Evolutionary conservation across 2,797 vertebrate genomes (phyloP).

Genomic region (Tachyglossus aculeatus): DNA sequence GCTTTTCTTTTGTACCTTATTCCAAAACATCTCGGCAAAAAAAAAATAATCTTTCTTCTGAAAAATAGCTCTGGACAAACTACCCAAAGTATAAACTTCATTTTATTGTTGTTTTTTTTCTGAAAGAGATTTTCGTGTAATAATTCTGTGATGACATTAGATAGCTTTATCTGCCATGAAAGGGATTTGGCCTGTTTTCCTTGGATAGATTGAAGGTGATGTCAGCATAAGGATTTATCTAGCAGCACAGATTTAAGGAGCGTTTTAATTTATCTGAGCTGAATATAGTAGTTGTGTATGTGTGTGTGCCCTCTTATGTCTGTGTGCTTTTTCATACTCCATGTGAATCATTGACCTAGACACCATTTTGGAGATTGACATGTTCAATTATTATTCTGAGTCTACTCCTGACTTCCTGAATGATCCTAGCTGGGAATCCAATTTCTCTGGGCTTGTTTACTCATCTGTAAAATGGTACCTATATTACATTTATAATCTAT

Average conservation of each 20-base stretch:
- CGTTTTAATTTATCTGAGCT: slow-evolving; percentile 10
- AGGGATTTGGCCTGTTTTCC: slow-evolving; percentile 29
- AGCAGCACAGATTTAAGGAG: slow-evolving; percentile 2
- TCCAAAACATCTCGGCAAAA: slow-evolving; percentile 42
- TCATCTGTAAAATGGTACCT: not conserved
- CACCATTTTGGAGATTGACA: not conserved
- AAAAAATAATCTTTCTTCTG: too few relatives aligned
- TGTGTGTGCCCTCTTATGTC: not conserved
- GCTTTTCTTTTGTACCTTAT: slow-evolving; percentile 41
- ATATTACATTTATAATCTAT: not conserved
- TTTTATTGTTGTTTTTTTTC: slow-evolving; percentile 34
- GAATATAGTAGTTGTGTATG: not conserved
- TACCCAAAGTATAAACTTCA: slow-evolving; percentile 20
- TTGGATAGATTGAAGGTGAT: slow-evolving; percentile 16
- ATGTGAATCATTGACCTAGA: not conserved
- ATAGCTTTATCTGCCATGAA: slow-evolving; percentile 7
- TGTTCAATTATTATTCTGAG: not conserved
- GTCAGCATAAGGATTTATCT: slow-evolving; percentile 12
- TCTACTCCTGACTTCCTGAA: not conserved
- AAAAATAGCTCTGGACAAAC: slow-evolving; percentile 42
- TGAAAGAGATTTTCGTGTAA: slow-evolving; percentile 12
- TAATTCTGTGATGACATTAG: not conserved
- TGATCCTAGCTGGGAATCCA: not conserved
- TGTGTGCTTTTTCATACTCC: not conserved
- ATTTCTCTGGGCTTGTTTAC: not conserved